Base-by-base conservation (phyloP, 2,888 invertebrate genomes). In the Myathropa florea region DNA sequence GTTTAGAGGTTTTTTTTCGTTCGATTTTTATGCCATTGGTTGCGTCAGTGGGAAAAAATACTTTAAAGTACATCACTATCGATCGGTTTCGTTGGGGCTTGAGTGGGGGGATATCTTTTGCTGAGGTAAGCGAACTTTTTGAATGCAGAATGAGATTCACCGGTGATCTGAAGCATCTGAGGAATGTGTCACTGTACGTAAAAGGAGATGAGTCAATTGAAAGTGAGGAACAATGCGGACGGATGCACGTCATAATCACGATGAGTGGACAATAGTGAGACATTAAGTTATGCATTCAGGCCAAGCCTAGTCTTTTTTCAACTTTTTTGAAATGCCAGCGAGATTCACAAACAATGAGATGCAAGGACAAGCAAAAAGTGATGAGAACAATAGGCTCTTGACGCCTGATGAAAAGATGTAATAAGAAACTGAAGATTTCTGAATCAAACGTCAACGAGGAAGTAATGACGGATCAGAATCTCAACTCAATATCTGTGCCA, bases 1-100 rank as follows among this genome's bases (percentile, higher is more conserved):
- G 24, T 53, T 70, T 26, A n/a, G 9, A 46, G 33, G 33, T 7
- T 6, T 30, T 3, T 30, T 6, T 30, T 39, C n/a, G 33, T 12
- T 53, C n/a, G 18, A 4, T 53, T 12, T 46, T 10, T 46, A 1
- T n/a, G 6, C n/a, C 4, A n/a, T 9, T 1, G 14, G n/a, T 18
- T 18, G 46, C 46, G 46, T 46, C 46, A 46, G 46, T 23, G 55
- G 23, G 23, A 10, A n/a, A n/a, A 46, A 46, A 3, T 24, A 24
- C 10, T 57, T 65, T 23, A 65, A 30, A 75, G 23, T 64, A 36
- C 57, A 75, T 57, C 30, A 33, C 65, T n/a, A 6, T n/a, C 4
- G 6, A 6, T 46, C n/a, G n/a, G 18, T 18, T 4, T 0, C 46
- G n/a, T n/a, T n/a, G n/a, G n/a, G n/a, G n/a, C n/a, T n/a, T n/a